Evolutionary conservation across 2,797 vertebrate genomes (phyloP), one percentile per base, ranked within the genome.

Genomic region (Siniperca obscura): DNA sequence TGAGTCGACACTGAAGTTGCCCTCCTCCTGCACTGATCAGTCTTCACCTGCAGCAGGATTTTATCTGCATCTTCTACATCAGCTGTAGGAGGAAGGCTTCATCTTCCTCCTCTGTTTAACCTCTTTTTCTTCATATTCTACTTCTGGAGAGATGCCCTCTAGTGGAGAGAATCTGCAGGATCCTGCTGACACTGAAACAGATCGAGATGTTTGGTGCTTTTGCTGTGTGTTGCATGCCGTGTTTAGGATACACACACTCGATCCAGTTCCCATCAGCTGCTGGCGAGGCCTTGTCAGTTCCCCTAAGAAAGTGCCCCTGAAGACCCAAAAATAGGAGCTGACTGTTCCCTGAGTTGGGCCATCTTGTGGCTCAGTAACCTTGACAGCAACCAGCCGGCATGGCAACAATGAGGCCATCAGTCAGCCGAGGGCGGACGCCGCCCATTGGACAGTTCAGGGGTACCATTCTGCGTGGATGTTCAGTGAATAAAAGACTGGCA

Each of bases 251-350:
- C 12, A 79, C 50, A 70, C 70, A 48, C 46, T n/a, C 2, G 0
- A 17, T 74, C 61, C 77, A 66, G 72, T 87, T 86, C 76, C 81
- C 71, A 70, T 88, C 84, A 79, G 87, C 83, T 81, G 66, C 75
- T 82, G 62, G 42, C 9, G 16, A 78, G 78, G 64, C 7, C 70
- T 78, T 68, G 25, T 75, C 53, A 70, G 62, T 83, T 79, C 83
- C 88, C 74, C 69, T 40, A 69, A 82, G 72, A 92, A 86, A 87
- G 81, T 61, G 81, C 59, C 87, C 90, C 78, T 81, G 87, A 80
- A 69, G 75, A 74, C 61, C 86, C 86, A 81, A 81, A 92, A 91
- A 92, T 92, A 93, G 84, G 71, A 76, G 74, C 80, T 56, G 71
- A 22, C 65, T 59, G 48, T 77, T 88, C 86, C 79, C 36, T 62